Base-by-base conservation (phyloP, 1,140 invertebrate genomes). In the Thalassaphorura encarpata region DNA sequence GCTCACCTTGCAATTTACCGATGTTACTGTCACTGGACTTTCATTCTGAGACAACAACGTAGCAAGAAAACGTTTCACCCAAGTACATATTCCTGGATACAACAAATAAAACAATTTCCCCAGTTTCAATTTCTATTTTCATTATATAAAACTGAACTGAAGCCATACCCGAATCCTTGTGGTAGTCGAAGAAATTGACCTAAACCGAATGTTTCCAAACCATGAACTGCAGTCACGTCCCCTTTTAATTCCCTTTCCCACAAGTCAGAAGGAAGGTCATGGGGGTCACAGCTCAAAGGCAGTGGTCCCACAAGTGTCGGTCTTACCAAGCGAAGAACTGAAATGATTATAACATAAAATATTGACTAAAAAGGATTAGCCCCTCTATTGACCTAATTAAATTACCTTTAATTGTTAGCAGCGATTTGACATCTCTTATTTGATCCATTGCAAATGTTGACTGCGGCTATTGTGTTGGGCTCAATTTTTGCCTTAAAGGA, bases 61-160 rank as follows among this genome's bases (percentile, higher is more conserved):
- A 97, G 71, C 93, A 92, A 1, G 93, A 91, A 76, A 98, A 98
- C 23, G 91, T 97, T 79, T 98, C 95, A 19, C 96, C 96, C 24
- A 89, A 70, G 71, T 87, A 87, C 64, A 88, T 85, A 71, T 84
- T 86, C 45, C 84, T 84, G 69, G 64, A 78, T 73, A 63, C 52
- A 62, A 54, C 66, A 60, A 63, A 63, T 52, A 43, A 58, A 15
- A 62, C 47, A 56, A 50, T 50, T 50, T 11, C 15, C 13, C 13
- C 5, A 29, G 23, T 27, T 21, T 28, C 13, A 11, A 48, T 26
- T 13, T 13, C 5, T 24, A 48, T 23, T 48, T 24, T 8, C 16
- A 19, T 4, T 23, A 48, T 8, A 6, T 18, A 43, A n/a, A 19
- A 46, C 24, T 8, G 13, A 19, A 48, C n/a, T n/a, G n/a, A 8